These are phyloP conservation scores for Nycticryphes semicollaris DNA, from an alignment of 2,113 vertebrate genomes.

Conservation along the genomic window DNA sequence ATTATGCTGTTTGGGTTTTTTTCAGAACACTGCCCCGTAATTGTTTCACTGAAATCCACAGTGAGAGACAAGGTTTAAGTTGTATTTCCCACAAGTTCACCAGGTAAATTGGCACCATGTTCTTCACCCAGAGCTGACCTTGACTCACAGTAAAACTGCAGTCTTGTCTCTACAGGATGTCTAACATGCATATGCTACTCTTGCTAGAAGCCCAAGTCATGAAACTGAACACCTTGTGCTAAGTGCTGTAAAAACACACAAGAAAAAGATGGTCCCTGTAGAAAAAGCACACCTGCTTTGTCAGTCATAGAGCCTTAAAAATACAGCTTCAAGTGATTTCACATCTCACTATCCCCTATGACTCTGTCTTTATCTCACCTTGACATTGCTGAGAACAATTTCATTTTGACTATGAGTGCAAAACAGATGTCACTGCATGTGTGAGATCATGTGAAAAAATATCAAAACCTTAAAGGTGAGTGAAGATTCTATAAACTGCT, in stretches of 20 bases:
- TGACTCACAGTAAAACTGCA: background rate
- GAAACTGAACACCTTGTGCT: background rate
- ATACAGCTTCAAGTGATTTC: background rate
- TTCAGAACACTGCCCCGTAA: background rate
- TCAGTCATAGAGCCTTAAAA: background rate
- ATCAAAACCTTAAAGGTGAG: constrained; percentile 19
- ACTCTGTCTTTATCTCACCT: background rate
- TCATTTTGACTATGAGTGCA: constrained; percentile 16
- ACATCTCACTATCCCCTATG: background rate
- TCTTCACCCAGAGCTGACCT: background rate
- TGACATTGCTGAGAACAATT: constrained; percentile 29
- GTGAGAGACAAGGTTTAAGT: background rate
- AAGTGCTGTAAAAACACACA: background rate
- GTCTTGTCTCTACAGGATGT: background rate
- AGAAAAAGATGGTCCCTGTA: background rate
- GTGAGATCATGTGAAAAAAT: background rate
- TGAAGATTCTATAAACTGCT: background rate
- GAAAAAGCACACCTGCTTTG: constrained; percentile 18
- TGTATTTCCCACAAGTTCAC: background rate
- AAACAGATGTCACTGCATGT: constrained; percentile 25
- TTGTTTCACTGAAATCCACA: background rate
- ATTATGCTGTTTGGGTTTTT: background rate
- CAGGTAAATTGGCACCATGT: background rate
- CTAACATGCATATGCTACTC: background rate
- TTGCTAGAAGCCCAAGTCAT: background rate